Base-by-base conservation (phyloP, 92 coral and sea anemone genomes). In the Siderastrea radians region DNA sequence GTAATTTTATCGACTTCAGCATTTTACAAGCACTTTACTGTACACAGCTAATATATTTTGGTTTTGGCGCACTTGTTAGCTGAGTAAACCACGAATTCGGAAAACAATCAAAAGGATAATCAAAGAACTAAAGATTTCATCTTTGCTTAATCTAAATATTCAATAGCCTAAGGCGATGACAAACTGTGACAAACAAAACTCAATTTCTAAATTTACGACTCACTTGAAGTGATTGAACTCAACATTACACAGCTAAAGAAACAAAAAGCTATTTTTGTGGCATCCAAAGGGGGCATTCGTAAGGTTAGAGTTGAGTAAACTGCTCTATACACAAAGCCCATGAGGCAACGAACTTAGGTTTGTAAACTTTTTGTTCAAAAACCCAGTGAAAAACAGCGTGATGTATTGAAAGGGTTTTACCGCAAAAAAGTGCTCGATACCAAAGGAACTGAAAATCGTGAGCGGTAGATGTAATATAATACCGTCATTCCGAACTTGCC, bases 91-190 rank as follows among this genome's bases (percentile, higher is more conserved):
- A 14, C 61, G 87, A 83, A 83, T 49, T 72, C 10, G 11, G 61
- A 71, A 71, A 83, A 72, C 79, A 83, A 83, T 83, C 87, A 61
- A 72, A 6, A 13, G 12, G 45, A 16, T 50, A 72, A 72, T 69
- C n/a, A 82, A 47, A 44, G 77, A 59, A 60, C 17, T 62, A 72
- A 58, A 84, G 72, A 74, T 43, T 26, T 70, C 66, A 69, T 47
- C 52, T 58, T 69, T 62, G 52, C 19, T 67, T 57, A 72, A 71
- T 82, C n/a, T 54, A 12, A 69, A 82, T 69, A 15, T 46, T 38
- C 53, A 82, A n/a, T 58, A 70, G 68, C 87, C 87, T 44, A 2
- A 6, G 87, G 87, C 87, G 50, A 82, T 47, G 10, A 14, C 87
- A 61, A 59, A 51, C 87, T 50, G 87, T 9, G 80, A 8, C 70